Evolutionary conservation across 1,140 invertebrate genomes (phyloP).

Genomic region (Calephelis nemesis): DNA sequence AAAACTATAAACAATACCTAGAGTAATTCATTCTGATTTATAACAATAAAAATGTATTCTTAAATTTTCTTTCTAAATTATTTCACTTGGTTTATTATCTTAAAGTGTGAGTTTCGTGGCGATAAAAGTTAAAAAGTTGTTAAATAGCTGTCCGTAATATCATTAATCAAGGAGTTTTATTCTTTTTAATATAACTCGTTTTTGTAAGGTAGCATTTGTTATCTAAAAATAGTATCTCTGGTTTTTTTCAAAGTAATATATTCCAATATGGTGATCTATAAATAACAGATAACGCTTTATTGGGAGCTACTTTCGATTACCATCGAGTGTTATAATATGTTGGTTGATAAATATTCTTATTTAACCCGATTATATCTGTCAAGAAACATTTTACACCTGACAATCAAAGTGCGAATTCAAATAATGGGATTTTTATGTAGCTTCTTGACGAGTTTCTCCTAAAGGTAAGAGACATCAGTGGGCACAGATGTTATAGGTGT

Average conservation of each 20-base stretch:
- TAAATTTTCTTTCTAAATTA: neutral
- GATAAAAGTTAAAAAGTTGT: constrained; percentile 2
- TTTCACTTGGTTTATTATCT: neutral
- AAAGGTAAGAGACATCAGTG: too few species aligned
- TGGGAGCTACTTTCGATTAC: constrained; percentile 17
- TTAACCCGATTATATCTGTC: too few species aligned
- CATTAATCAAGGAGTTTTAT: neutral
- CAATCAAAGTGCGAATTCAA: too few species aligned
- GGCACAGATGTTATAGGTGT: too few species aligned
- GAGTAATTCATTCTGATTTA: too few species aligned
- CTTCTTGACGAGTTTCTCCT: too few species aligned
- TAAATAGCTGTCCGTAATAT: neutral
- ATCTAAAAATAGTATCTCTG: neutral
- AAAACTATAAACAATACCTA: too few species aligned
- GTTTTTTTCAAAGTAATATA: neutral
- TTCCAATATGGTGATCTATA: constrained; percentile 3
- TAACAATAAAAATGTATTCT: neutral
- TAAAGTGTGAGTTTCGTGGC: neutral
- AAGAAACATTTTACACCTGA: too few species aligned
- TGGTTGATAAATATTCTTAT: too few species aligned
- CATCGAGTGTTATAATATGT: too few species aligned
- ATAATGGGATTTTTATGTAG: too few species aligned
- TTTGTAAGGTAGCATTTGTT: neutral
- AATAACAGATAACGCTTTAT: neutral
- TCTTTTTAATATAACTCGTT: neutral